Evolutionary conservation across 1,140 invertebrate species (phyloP), one percentile per base, ranked within the genome.

Genomic region (Hydropsyche tenuis): DNA sequence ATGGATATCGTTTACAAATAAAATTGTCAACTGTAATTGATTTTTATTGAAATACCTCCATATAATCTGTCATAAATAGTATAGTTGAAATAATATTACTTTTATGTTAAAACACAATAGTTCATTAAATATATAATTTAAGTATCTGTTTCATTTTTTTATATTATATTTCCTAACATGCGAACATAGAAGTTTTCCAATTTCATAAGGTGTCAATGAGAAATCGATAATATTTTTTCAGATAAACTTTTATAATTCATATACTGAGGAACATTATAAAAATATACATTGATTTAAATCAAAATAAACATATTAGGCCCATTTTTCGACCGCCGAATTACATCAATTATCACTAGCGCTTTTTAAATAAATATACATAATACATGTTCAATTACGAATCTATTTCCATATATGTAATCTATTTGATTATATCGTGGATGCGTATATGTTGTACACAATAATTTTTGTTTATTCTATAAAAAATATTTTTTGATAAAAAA

Each of bases 271-370:
- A 70, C 68, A 56, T 70, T 70, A 70, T 45, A 70, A 70, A 70
- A 70, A 70, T 70, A 70, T 70, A 70, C 68, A 70, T 70, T 27
- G 51, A 70, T 70, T 70, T 70, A 70, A 70, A 70, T 70, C 16
- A 68, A 68, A 70, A 70, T 70, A 53, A 69, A 56, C 56, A 53
- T 70, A 30, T 70, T 37, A 53, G 46, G 43, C 45, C 37, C 48
- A 56, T 22, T 30, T n/a, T 22, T 25, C 23, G 30, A 56, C 51
- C 51, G 25, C 23, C 48, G 27, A 56, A 48, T 25, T 30, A 69
- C 48, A 69, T 53, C 7, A 27, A 45, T 42, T 68, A 68, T 65
- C 37, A 65, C 63, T 65, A 65, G 30, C 18, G 14, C 4, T 48
- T 48, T 12, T 48, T 48, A 48, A n/a, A 12, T 12, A 48, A 48